Percentiles rank a stretch among this genome's conserved stretches.
Conservation (phyloP, 2,113 vertebrate species). For the Catharus minimus region DNA sequence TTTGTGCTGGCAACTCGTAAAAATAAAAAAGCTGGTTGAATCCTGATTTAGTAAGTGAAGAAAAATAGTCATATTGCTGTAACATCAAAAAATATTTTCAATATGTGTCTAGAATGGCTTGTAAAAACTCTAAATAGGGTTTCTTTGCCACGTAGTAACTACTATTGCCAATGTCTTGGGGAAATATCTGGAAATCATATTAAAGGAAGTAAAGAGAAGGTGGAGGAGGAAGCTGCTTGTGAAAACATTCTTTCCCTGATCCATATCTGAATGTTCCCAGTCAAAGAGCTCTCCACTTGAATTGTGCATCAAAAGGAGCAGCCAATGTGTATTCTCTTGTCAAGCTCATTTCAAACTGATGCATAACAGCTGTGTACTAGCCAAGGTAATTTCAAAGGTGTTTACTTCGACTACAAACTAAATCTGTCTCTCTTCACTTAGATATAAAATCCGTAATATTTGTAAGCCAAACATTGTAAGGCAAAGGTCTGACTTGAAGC, state of each 20-base stretch:
- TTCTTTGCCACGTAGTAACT: not conserved
- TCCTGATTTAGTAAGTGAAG: not conserved
- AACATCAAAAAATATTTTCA: not conserved
- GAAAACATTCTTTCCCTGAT: conserved; percentile 49
- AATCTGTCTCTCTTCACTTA: conserved; percentile 43
- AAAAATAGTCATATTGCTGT: not conserved
- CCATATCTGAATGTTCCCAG: conserved; percentile 42
- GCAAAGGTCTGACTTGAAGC: conserved; percentile 22
- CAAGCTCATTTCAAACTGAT: conserved; percentile 31
- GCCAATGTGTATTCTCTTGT: conserved; percentile 24
- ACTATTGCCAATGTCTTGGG: not conserved
- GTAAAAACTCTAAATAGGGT: not conserved
- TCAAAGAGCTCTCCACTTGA: conserved; percentile 54
- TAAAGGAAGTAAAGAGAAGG: conserved; percentile 1
- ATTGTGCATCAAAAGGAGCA: conserved; percentile 23
- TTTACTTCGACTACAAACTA: conserved; percentile 57
- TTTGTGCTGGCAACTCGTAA: not conserved
- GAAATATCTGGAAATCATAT: not conserved
- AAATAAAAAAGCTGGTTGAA: not conserved
- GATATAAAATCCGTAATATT: conserved; percentile 20
- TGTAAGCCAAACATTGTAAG: not conserved
- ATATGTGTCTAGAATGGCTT: not conserved
- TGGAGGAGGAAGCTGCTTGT: conserved; percentile 6
- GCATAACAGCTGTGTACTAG: conserved; percentile 13
- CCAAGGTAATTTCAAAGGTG: conserved; percentile 61